Evolutionary conservation across 1,140 invertebrate species (phyloP), one percentile per base, ranked within the genome.

Genomic region (Rhyacophila brunnea): DNA sequence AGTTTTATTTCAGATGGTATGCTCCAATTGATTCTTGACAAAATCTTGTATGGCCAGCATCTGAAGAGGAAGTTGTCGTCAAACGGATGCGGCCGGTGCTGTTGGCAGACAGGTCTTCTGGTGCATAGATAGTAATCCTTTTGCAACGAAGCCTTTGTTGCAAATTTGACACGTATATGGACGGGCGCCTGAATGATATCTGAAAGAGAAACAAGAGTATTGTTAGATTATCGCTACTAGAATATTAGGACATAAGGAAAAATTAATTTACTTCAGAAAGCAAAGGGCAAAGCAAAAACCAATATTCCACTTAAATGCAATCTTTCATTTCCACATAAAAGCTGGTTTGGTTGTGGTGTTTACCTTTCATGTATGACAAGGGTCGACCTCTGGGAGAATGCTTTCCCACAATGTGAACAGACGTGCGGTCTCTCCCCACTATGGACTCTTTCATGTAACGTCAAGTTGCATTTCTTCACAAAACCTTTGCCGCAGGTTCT

Each of bases 351-450:
- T n/a, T n/a, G n/a, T n/a, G n/a, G n/a, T n/a, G n/a, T n/a, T n/a
- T 44, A 74, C 65, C 88, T 77, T 60, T 89, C 84, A 72, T 91
- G 90, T 17, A 89, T 88, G 52, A 88, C 83, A n/a, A 90, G 75
- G 32, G 82, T 83, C 35, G 87, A 89, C 6, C 89, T 83, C 72
- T 92, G 90, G 0, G 87, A 89, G 72, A 94, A 93, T 6, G 85
- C 80, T 68, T 91, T 86, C 9, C 86, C 82, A 71, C 91, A 93
- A 53, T 81, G 77, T 60, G 79, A 80, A 69, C 87, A 88, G 38
- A 80, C 79, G 67, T 83, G 85, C 14, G 85, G 85, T 68, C 84
- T 82, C 66, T 87, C 83, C 0, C 84, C 84, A 0, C 82, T 85
- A 71, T 87, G 85, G 11, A 84, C 81, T 18, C 84, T 76, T 67